A percentile compares a stretch with the other conserved stretches of the same genome.
These are phyloP conservation scores for Theristicus caerulescens DNA, from an alignment of 2,113 vertebrate genomes.

Conservation along the genomic window DNA sequence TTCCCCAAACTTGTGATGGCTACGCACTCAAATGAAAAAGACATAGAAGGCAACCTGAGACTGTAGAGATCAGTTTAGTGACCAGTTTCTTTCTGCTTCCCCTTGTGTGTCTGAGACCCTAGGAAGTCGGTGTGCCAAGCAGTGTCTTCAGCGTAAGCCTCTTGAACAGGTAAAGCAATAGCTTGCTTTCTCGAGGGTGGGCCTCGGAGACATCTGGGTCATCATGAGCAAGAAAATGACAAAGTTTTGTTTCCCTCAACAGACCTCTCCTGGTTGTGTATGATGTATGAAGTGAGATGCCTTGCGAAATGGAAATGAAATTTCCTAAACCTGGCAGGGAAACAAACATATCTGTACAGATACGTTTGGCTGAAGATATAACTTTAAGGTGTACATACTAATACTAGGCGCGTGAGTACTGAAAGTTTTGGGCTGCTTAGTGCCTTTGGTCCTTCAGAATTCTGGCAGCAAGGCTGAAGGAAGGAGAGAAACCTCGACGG, in stretches of 20 bases:
- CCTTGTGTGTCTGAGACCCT: not conserved
- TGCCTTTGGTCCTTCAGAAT: not conserved
- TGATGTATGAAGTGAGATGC: not conserved
- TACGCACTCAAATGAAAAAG: not conserved
- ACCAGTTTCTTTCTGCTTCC: not conserved
- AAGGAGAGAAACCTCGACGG: not conserved
- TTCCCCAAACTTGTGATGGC: not conserved
- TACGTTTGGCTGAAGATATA: not conserved
- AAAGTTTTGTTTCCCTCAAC: not conserved
- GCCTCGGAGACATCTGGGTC: not conserved
- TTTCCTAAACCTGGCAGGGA: not conserved
- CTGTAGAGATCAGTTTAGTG: not conserved
- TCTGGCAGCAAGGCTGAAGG: not conserved
- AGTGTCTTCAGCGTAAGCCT: not conserved
- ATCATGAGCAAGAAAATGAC: not conserved
- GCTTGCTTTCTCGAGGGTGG: not conserved
- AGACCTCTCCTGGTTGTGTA: not conserved
- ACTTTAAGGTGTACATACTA: fast-evolving
- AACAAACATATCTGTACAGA: not conserved
- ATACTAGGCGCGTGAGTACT: fast-evolving
- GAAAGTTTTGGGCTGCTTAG: not conserved
- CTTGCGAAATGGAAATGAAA: not conserved
- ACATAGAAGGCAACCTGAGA: not conserved
- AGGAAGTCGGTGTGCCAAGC: not conserved
- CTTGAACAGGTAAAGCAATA: not conserved